phyloP scores from a whole-genome alignment of 2,797 vertebrate species.

The Bufotes viridis region DNA sequence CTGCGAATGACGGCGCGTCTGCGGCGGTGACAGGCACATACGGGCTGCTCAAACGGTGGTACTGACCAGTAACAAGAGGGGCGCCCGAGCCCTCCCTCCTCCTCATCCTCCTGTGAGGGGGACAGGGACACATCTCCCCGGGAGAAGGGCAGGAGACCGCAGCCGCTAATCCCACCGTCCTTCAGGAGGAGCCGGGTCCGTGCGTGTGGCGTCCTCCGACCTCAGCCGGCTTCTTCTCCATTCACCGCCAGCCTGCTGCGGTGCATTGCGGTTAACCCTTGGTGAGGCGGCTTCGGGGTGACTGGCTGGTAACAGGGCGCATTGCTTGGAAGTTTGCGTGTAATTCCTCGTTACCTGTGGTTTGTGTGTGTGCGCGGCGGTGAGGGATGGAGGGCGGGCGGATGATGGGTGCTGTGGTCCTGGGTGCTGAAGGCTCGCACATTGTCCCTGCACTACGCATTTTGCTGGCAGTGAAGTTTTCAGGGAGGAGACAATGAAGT shows the following conservation, averaged over 20 bases:
- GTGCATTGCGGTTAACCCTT: neutral
- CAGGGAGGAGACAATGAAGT: conserved; percentile 45
- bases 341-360: neutral
- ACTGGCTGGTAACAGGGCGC: conserved; percentile 3
- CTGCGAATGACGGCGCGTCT: conserved; percentile 50
- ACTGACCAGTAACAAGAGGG: conserved; percentile 40
- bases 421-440: neutral
- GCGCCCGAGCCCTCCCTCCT: conserved; percentile 18
- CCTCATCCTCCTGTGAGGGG: conserved; percentile 26
- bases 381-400: neutral
- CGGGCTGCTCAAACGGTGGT: conserved; percentile 51
- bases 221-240: neutral
- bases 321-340: neutral
- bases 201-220: neutral
- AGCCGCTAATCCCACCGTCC: neutral
- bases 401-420: neutral
- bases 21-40: conserved; percentile 48
- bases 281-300: neutral
- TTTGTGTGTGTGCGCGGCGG: neutral
- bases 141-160: conserved; percentile 4
- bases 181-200: neutral
- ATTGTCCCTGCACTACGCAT: conserved; percentile 25
- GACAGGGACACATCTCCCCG: conserved; percentile 26
- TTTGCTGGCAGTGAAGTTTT: conserved; percentile 46
- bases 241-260: neutral